Evolutionary conservation across 2,888 invertebrate species (phyloP), one percentile per base, ranked within the genome.

Genomic region (Scaptomyza tumidula): DNA sequence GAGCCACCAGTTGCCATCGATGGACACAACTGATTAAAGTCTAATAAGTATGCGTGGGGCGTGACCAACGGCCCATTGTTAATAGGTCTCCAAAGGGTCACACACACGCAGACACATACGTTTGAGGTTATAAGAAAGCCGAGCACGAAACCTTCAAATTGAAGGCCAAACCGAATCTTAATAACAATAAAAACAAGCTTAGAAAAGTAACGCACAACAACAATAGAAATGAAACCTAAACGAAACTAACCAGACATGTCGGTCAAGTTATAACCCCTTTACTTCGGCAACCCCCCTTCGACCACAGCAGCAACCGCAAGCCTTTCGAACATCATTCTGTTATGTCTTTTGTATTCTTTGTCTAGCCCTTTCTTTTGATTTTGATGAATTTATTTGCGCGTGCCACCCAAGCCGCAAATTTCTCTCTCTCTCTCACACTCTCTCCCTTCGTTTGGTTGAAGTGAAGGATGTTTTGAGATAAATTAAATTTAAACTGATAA

Each of bases 401-500:
- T 9, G 9, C 35, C 29, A 14, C 7, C 41, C 19, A 61, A 11
- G 9, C 29, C 19, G 9, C 16, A 43, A 1, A 37, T 16, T 27
- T 39, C 19, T 13, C 13, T 0, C 6, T 6, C 5, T 13, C 6
- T 3, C 6, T 16, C 6, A 13, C 6, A 19, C 9, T 9, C 27
- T 31, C 43, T 13, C 44, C 13, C 33, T 11, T 31, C 16, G 16
- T 24, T 16, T 54, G 35, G 29, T 50, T 48, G n/a, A 48, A 29
- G 45, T 61, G 68, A 56, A 49, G 77, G 44, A 64, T 57, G 62
- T 67, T 54, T 41, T 62, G 61, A 67, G 82, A 83, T 83, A 83
- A 83, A 83, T 83, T 83, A 85, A 86, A 86, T 83, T 87, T 85
- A 85, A 83, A 83, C 77, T 86, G 83, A 85, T 86, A 86, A 85